Conservation (phyloP, 2,888 invertebrate genomes). For the Ommatoiulus sabulosus region DNA sequence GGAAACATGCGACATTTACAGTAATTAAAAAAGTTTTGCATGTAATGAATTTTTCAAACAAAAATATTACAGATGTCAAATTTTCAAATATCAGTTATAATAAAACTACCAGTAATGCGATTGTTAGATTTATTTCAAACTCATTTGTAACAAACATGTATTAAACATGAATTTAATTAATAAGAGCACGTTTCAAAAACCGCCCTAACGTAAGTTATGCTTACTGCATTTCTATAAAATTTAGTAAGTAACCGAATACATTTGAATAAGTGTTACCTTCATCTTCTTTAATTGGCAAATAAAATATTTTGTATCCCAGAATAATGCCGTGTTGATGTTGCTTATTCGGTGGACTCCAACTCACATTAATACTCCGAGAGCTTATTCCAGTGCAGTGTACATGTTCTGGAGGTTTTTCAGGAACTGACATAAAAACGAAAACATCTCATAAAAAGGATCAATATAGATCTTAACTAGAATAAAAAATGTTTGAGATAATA, state of each 20-base stretch:
- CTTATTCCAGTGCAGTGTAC: slow-evolving; percentile 66
- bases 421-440: slow-evolving; percentile 63
- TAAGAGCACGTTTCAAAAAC: no score
- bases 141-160: no score
- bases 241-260: no score
- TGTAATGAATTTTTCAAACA: no score
- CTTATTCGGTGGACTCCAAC: slow-evolving; percentile 67
- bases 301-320: slow-evolving; percentile 66
- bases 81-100: not conserved
- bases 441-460: not conserved
- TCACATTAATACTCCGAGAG: slow-evolving; percentile 66
- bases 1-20: no score
- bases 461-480: not conserved
- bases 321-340: slow-evolving; percentile 67
- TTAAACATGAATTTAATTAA: no score
- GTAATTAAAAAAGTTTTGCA: no score
- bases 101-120: no score
- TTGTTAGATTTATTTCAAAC: no score
- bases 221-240: no score
- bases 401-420: slow-evolving; percentile 67
- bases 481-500: not conserved
- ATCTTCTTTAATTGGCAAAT: slow-evolving; percentile 52
- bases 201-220: no score
- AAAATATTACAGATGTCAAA: not conserved
- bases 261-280: slow-evolving; percentile 56